These are phyloP conservation scores for Amphiprion percula DNA, from an alignment of 2,113 vertebrate species.

Conservation along the genomic window DNA sequence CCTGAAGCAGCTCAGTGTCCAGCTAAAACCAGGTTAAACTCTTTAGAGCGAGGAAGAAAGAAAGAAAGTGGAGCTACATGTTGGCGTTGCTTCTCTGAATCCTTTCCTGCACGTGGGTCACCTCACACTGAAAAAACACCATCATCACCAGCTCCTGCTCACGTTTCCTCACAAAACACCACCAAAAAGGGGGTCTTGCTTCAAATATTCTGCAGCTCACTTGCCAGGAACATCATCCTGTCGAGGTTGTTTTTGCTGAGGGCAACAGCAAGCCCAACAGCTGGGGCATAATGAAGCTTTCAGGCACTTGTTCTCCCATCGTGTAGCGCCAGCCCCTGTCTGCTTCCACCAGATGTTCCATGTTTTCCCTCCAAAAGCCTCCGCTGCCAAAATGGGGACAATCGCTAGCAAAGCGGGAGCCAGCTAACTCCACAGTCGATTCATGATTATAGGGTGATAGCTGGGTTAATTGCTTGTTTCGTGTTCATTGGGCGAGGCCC, in stretches of 20 bases:
- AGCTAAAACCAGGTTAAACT: too few species aligned
- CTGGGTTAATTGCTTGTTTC: conserved; percentile 79
- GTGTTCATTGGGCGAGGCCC: conserved; percentile 58
- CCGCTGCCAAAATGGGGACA: conserved; percentile 60
- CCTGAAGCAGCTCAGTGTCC: too few species aligned
- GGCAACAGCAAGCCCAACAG: conserved; percentile 83
- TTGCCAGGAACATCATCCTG: conserved; percentile 75
- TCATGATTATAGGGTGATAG: conserved; percentile 68
- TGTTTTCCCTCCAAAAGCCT: conserved; percentile 73
- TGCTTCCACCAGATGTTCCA: conserved; percentile 82
- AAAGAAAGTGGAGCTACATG: too few species aligned
- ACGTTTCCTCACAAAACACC: conserved; percentile 30
- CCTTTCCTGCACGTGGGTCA: too few species aligned
- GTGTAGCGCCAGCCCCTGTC: conserved; percentile 80
- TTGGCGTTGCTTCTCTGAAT: too few species aligned
- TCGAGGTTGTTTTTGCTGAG: conserved; percentile 77
- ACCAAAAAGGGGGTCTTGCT: conserved; percentile 34
- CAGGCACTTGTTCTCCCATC: conserved; percentile 82
- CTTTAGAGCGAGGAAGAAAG: too few species aligned
- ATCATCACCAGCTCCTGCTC: conserved; percentile 17
- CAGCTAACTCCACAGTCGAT: conserved; percentile 62
- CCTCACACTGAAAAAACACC: too few species aligned
- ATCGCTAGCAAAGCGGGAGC: conserved; percentile 29
- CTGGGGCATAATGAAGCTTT: conserved; percentile 86
- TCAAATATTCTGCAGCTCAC: conserved; percentile 49